Evolutionary conservation across 2,113 vertebrate species (phyloP).

Genomic region (Tursiops truncatus): DNA sequence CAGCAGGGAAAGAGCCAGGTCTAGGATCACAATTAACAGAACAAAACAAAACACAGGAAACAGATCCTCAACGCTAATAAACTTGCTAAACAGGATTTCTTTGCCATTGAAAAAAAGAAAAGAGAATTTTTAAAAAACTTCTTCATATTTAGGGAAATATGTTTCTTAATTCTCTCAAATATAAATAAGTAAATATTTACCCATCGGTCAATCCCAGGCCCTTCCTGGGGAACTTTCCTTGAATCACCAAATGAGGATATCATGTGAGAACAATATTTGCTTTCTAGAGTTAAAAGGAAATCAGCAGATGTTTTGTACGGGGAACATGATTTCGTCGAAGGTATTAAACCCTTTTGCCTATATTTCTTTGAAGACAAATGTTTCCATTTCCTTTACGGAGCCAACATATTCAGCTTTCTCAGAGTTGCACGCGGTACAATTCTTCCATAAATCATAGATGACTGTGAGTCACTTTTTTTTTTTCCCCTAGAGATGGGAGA

Average conservation of each 20-base stretch:
- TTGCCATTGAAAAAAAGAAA: neutral
- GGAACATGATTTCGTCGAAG: neutral
- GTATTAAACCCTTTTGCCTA: neutral
- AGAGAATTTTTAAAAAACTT: neutral
- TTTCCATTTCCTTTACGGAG: neutral
- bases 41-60: neutral
- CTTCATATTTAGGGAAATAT: neutral
- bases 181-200: neutral
- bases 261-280: neutral
- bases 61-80: neutral
- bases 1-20: neutral
- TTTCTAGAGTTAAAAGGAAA: slow-evolving; percentile 1
- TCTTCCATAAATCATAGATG: neutral
- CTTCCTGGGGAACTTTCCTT: neutral
- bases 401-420: neutral
- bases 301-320: neutral
- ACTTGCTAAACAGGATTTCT: neutral
- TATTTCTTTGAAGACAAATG: neutral
- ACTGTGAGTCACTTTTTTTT: neutral
- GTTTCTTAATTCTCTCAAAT: neutral
- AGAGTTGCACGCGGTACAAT: neutral
- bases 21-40: neutral
- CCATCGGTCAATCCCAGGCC: neutral
- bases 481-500: neutral
- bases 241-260: too few relatives aligned